Percentiles rank a stretch among this genome's conserved stretches.
Evolutionary conservation across 2,797 vertebrate species (phyloP).

Genomic region (Margarornis squamiger): DNA sequence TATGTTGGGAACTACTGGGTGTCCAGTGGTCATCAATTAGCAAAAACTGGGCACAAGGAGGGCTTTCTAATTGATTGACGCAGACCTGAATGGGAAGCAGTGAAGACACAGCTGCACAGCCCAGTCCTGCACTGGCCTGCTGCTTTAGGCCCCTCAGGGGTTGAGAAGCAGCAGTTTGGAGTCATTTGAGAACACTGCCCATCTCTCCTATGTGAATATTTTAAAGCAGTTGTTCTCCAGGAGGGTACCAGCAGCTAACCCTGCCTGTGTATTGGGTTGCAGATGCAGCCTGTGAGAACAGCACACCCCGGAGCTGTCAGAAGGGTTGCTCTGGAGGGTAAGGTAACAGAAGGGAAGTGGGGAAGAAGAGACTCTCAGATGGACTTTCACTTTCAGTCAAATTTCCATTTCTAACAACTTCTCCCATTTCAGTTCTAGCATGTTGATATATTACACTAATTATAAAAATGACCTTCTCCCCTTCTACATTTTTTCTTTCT

Average conservation of each 20-base stretch:
- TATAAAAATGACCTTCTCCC: slow-evolving; percentile 36
- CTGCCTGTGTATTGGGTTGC: slow-evolving; percentile 25
- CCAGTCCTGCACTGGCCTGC: neutral
- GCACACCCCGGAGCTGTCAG: neutral
- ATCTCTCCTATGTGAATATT: slow-evolving; percentile 48
- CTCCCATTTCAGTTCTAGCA: slow-evolving; percentile 38
- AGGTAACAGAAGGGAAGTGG: neutral
- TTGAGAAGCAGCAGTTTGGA: slow-evolving; percentile 1
- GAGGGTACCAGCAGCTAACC: slow-evolving; percentile 12
- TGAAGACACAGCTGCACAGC: neutral
- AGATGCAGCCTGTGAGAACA: neutral
- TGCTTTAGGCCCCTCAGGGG: neutral
- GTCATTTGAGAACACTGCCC: slow-evolving; percentile 28
- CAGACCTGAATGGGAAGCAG: neutral
- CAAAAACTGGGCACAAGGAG: neutral
- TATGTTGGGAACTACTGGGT: neutral
- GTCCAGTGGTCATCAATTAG: neutral
- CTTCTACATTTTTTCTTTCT: slow-evolving; percentile 7
- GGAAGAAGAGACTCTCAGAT: slow-evolving; percentile 3
- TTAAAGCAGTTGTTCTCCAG: slow-evolving; percentile 11
- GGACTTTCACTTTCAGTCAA: slow-evolving; percentile 48
- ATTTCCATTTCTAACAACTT: slow-evolving; percentile 61
- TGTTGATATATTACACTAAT: slow-evolving; percentile 45
- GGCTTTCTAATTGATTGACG: neutral
- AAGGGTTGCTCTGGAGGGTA: neutral